Percentiles rank a stretch among this genome's conserved stretches.
Conservation (phyloP, 2,113 vertebrate genomes). For the Cepphus grylle region DNA sequence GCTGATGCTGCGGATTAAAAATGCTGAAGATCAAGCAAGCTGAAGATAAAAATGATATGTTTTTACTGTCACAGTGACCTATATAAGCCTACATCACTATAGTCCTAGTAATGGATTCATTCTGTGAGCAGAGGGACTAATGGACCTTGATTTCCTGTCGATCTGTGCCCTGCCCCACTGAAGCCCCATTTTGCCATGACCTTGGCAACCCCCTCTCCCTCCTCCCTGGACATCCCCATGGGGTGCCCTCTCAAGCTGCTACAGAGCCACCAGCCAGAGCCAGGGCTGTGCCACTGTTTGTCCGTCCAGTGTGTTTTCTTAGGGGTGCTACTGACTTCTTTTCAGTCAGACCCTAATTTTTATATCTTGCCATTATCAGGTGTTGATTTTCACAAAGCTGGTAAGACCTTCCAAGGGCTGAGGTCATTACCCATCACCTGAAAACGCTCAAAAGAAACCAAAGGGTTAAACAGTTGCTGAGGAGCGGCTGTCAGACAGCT, state of each 20-base stretch:
- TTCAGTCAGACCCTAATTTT: not conserved
- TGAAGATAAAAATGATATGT: conserved; percentile 11
- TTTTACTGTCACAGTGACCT: conserved; percentile 47
- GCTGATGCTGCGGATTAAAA: conserved; percentile 6
- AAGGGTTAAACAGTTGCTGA: not conserved
- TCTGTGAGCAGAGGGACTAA: not conserved
- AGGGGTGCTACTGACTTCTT: not conserved
- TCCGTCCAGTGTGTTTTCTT: not conserved
- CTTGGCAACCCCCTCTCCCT: not conserved
- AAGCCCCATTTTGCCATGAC: not conserved
- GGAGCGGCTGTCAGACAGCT: not conserved
- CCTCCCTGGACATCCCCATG: not conserved
- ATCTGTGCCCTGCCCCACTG: not conserved
- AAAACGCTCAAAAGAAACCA: not conserved
- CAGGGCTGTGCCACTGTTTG: not conserved
- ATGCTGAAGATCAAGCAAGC: not conserved
- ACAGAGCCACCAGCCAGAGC: not conserved
- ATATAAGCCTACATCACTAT: not conserved
- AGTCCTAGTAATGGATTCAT: not conserved
- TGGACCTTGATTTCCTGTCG: not conserved
- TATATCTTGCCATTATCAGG: not conserved
- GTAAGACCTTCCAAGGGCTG: not conserved
- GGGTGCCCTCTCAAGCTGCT: fast-evolving
- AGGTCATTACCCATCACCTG: not conserved
- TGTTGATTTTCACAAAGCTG: not conserved